phyloP scores from a whole-genome alignment of 2,888 invertebrate species.

The Vanessa cardui region DNA sequence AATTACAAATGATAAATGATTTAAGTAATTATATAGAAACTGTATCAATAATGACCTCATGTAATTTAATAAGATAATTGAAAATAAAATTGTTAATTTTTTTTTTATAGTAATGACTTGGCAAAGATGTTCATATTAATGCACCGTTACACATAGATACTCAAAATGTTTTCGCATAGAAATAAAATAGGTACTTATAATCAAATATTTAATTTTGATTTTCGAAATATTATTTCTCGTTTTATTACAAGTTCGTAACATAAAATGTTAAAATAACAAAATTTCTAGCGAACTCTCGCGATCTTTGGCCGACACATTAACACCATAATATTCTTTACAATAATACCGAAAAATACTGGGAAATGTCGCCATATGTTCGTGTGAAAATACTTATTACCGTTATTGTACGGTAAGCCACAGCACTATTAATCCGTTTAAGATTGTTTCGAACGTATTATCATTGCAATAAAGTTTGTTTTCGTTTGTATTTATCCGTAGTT shows the following conservation, averaged over 20 bases:
- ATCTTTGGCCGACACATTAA: conserved; percentile 35
- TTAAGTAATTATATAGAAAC: too few relatives aligned
- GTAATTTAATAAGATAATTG: too few relatives aligned
- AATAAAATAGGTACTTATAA: background rate
- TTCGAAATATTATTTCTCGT: conserved; percentile 5
- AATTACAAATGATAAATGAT: too few relatives aligned
- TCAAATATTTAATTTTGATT: background rate
- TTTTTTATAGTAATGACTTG: too few relatives aligned
- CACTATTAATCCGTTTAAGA: background rate
- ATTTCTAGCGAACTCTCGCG: conserved; percentile 37
- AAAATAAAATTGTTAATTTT: too few relatives aligned
- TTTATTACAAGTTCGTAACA: conserved; percentile 2
- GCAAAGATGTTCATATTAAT: too few relatives aligned
- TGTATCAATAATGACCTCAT: too few relatives aligned
- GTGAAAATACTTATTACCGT: conserved; percentile 48
- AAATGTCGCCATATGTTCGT: conserved; percentile 40
- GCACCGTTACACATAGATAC: background rate
- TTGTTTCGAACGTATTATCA: conserved; percentile 1
- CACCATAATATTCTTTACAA: conserved; percentile 28
- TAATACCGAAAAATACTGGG: conserved; percentile 43
- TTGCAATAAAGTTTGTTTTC: conserved; percentile 9
- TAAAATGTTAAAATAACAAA: conserved; percentile 23
- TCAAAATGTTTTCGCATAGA: background rate
- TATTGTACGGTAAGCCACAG: conserved; percentile 32
- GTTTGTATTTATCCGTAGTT: conserved; percentile 1